A percentile compares a stretch with the other conserved stretches of the same genome.
These are phyloP conservation scores for Poeciliopsis presidionis DNA, from an alignment of 2,797 vertebrate species.

Conservation along the genomic window DNA sequence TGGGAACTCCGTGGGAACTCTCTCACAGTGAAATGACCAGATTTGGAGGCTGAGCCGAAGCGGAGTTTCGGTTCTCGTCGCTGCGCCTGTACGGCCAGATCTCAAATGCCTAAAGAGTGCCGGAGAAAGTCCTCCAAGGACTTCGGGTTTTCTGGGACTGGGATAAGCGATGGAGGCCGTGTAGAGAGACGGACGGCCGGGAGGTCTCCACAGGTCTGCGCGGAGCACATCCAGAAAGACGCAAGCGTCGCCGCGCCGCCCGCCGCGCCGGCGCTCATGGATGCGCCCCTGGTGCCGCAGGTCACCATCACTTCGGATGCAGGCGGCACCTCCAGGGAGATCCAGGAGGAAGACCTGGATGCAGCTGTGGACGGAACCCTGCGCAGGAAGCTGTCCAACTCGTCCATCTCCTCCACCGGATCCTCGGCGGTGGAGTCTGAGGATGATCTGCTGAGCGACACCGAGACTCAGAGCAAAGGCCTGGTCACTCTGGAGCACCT, in stretches of 20 bases:
- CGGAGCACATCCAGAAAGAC: conserved; percentile 75
- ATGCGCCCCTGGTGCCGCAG: conserved; percentile 83
- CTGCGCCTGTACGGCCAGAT: conserved; percentile 26
- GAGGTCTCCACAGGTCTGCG: conserved; percentile 55
- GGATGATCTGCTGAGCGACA: conserved; percentile 94
- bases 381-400: conserved; percentile 89
- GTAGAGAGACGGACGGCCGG: conserved; percentile 57
- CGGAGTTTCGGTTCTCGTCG: conserved; percentile 42
- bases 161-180: conserved; percentile 46
- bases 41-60: conserved; percentile 75
- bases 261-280: conserved; percentile 51
- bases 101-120: conserved; percentile 77
- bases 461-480: conserved; percentile 92
- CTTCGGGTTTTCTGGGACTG: conserved; percentile 59
- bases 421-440: conserved; percentile 94
- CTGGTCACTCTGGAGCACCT: conserved; percentile 90
- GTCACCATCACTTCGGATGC: conserved; percentile 92
- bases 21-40: conserved; percentile 57
- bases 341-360: conserved; percentile 80
- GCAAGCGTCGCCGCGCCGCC: conserved; percentile 66
- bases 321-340: conserved; percentile 75
- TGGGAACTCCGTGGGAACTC: conserved; percentile 6
- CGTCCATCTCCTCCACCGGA: conserved; percentile 94
- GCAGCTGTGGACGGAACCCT: conserved; percentile 73
- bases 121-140: conserved; percentile 76